Evolutionary conservation across 1,140 invertebrate genomes (phyloP).

Genomic region (Scylla paramamosain): DNA sequence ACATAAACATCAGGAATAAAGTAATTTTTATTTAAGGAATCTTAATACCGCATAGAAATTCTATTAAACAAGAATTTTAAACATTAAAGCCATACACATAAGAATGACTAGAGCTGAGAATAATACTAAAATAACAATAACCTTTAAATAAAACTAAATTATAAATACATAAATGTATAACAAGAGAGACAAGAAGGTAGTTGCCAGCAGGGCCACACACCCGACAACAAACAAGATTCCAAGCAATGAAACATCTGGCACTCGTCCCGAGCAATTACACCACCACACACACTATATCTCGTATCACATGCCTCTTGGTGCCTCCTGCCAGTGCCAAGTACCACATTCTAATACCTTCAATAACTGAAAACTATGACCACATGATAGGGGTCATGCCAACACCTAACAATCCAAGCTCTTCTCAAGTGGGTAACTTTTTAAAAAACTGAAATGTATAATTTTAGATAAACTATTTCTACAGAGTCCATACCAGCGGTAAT

Average conservation of each 20-base stretch:
- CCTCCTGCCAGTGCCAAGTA: neutral
- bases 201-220: neutral
- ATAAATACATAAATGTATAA: neutral
- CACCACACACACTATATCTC: neutral
- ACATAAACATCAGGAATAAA: too few relatives aligned
- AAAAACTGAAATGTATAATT: neutral
- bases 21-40: constrained; percentile 16
- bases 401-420: neutral
- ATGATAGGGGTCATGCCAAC: neutral
- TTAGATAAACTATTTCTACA: neutral
- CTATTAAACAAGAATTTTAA: neutral
- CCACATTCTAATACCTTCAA: neutral
- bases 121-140: constrained; percentile 10
- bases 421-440: neutral
- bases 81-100: constrained; percentile 15
- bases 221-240: neutral
- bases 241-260: neutral
- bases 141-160: neutral
- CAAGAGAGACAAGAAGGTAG: neutral
- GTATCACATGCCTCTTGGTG: neutral
- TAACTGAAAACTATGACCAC: too few relatives aligned
- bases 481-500: neutral
- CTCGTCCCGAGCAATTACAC: neutral
- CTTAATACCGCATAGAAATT: constrained; percentile 14
- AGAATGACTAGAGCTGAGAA: constrained; percentile 22